These are phyloP conservation scores for Reinhardtius hippoglossoides DNA, from an alignment of 2,113 vertebrate genomes.

Conservation along the genomic window DNA sequence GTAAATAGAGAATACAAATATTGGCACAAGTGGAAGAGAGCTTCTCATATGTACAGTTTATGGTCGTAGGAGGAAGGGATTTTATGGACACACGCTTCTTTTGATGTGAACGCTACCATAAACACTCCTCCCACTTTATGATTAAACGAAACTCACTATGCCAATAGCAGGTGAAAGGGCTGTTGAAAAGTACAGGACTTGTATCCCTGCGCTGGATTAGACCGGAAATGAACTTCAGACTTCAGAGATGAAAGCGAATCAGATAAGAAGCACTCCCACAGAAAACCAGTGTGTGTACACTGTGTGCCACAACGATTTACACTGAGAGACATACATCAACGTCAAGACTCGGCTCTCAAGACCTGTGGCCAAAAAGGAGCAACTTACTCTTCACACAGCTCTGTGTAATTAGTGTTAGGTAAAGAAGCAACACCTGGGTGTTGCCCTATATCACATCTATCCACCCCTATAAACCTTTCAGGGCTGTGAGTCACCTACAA, in stretches of 20 bases:
- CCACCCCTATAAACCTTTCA: constrained; percentile 64
- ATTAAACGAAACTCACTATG: constrained; percentile 17
- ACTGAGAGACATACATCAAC: constrained; percentile 5
- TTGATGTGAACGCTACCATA: constrained; percentile 30
- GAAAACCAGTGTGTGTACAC: constrained; percentile 11
- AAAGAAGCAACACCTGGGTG: constrained; percentile 52
- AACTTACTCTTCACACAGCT: constrained; percentile 7
- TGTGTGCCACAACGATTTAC: constrained; percentile 9
- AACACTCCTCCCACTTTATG: constrained; percentile 32
- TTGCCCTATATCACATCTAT: constrained; percentile 34
- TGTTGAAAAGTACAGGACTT: constrained; percentile 24
- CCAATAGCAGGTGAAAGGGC: constrained; percentile 19
- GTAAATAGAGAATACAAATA: not conserved
- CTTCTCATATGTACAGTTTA: not conserved
- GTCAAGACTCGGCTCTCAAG: not conserved
- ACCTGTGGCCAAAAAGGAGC: constrained; percentile 3
- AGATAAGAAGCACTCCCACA: constrained; percentile 47
- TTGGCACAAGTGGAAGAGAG: not conserved
- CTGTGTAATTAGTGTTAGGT: constrained; percentile 21
- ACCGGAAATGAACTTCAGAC: constrained; percentile 70
- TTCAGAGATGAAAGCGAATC: constrained; percentile 58
- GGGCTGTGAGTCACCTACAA: constrained; percentile 64
- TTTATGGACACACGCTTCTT: not conserved
- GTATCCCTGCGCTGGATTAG: constrained; percentile 18
- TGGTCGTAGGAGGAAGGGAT: not conserved